These are phyloP conservation scores for Ectobius pallidus DNA, from an alignment of 2,888 invertebrate species.

Conservation along the genomic window DNA sequence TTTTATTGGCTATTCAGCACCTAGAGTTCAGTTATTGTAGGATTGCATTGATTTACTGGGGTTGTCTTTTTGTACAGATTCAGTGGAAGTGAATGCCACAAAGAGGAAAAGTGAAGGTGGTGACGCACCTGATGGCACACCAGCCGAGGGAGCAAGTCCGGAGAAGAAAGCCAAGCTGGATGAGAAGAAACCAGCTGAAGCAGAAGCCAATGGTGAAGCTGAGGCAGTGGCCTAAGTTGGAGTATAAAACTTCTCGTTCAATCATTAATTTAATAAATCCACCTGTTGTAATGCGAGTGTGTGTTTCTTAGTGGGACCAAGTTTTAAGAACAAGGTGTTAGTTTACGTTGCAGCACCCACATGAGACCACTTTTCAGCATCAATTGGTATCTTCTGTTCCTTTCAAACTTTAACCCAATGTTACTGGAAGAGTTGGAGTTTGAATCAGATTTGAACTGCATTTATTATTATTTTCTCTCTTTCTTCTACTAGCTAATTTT, in stretches of 20 bases:
- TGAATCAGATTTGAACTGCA: slow-evolving; percentile 32
- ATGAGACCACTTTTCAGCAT: slow-evolving; percentile 35
- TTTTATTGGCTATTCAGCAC: no score
- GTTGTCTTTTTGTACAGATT: slow-evolving; percentile 29
- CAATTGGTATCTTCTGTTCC: slow-evolving; percentile 34
- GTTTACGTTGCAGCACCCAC: slow-evolving; percentile 35
- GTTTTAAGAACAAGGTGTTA: slow-evolving; percentile 28
- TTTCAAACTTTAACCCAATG: slow-evolving; percentile 8
- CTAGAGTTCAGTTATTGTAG: no score
- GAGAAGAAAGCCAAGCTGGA: slow-evolving; percentile 76
- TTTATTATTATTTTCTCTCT: slow-evolving; percentile 33
- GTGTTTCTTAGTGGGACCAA: slow-evolving; percentile 39
- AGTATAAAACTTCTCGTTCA: slow-evolving; percentile 14
- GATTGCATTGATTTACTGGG: no score
- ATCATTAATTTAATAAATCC: slow-evolving; percentile 25
- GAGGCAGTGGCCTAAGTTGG: slow-evolving; percentile 50
- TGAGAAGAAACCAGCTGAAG: slow-evolving; percentile 59
- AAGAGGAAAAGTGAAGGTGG: slow-evolving; percentile 73
- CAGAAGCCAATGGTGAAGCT: slow-evolving; percentile 63
- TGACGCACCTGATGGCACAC: slow-evolving; percentile 55
- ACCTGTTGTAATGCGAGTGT: slow-evolving; percentile 39
- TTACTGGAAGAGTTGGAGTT: slow-evolving; percentile 32
- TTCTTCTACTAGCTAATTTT: slow-evolving; percentile 38
- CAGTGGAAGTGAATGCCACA: slow-evolving; percentile 40
- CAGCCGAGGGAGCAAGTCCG: slow-evolving; percentile 66